These are phyloP conservation scores for Sceloporus tristichus DNA, from an alignment of 2,113 vertebrate species.

Conservation along the genomic window DNA sequence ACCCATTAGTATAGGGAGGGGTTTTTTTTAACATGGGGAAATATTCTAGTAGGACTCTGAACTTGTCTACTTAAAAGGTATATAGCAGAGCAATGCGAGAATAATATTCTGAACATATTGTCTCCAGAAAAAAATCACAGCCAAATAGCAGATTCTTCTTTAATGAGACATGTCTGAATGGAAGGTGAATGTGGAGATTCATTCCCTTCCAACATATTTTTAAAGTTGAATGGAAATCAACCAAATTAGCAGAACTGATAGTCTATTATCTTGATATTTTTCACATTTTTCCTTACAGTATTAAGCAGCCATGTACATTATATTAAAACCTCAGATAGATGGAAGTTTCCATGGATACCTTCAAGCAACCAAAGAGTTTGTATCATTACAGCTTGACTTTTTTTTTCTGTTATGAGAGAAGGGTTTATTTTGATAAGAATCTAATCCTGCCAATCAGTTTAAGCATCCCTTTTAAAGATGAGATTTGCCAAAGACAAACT, in stretches of 20 bases:
- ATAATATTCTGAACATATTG: not conserved
- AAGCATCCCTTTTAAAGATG: constrained; percentile 17
- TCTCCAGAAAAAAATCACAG: not conserved
- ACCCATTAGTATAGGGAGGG: too few species aligned
- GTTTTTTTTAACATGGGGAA: too few species aligned
- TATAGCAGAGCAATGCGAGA: too few species aligned
- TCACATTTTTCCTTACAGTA: constrained; percentile 53
- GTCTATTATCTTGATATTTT: constrained; percentile 48
- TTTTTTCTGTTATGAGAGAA: constrained; percentile 50
- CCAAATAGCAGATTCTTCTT: not conserved
- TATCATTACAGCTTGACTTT: constrained; percentile 46
- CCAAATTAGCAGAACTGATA: constrained; percentile 15
- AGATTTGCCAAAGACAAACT: constrained; percentile 12
- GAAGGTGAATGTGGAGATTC: not conserved
- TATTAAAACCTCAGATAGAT: constrained; percentile 68
- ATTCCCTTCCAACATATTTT: not conserved
- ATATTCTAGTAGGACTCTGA: not conserved
- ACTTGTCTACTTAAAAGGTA: not conserved
- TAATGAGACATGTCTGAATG: not conserved
- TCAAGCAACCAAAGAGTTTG: constrained; percentile 61
- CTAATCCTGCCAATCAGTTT: constrained; percentile 56
- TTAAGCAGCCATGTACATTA: constrained; percentile 57
- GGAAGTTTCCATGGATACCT: constrained; percentile 82
- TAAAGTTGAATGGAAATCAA: constrained; percentile 5
- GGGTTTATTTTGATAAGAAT: constrained; percentile 69